These are phyloP conservation scores for Reinhardtius hippoglossoides DNA, from an alignment of 2,113 vertebrate genomes.

Conservation along the genomic window DNA sequence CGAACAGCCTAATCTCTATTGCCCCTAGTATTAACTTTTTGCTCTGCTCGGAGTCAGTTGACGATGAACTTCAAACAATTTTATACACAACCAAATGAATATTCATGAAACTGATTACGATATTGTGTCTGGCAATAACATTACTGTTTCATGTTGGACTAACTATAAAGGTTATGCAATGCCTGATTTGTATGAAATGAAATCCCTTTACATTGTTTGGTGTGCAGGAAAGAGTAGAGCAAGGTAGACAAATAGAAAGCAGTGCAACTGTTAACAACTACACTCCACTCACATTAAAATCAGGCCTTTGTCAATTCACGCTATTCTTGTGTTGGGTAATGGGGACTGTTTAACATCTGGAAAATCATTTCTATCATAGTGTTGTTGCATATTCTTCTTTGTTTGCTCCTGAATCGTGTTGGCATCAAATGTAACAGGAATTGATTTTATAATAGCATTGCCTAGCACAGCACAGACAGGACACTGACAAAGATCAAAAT, in stretches of 20 bases:
- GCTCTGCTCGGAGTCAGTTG: constrained; percentile 45
- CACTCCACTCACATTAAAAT: constrained; percentile 24
- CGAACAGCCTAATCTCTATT: constrained; percentile 72
- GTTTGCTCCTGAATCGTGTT: constrained; percentile 31
- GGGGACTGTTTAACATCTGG: neutral
- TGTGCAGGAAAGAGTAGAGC: constrained; percentile 18
- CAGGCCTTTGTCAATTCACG: constrained; percentile 33
- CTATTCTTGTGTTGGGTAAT: constrained; percentile 25
- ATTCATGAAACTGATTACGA: constrained; percentile 56
- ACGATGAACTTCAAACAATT: constrained; percentile 69
- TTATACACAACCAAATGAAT: constrained; percentile 65
- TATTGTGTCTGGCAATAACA: constrained; percentile 49
- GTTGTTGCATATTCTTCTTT: constrained; percentile 17
- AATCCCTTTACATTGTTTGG: constrained; percentile 42
- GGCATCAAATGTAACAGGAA: constrained; percentile 24
- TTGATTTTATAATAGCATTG: constrained; percentile 22
- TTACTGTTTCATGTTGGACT: constrained; percentile 48
- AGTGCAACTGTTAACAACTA: constrained; percentile 11
- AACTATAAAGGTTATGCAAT: constrained; percentile 53
- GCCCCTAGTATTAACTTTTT: constrained; percentile 68
- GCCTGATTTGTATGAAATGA: constrained; percentile 42
- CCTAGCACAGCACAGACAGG: constrained; percentile 11
- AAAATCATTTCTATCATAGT: neutral
- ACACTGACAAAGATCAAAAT: constrained; percentile 31
- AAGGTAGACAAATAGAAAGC: constrained; percentile 16